These are phyloP conservation scores for Uloborus plumipes DNA, from an alignment of 2,888 invertebrate genomes.

Conservation along the genomic window DNA sequence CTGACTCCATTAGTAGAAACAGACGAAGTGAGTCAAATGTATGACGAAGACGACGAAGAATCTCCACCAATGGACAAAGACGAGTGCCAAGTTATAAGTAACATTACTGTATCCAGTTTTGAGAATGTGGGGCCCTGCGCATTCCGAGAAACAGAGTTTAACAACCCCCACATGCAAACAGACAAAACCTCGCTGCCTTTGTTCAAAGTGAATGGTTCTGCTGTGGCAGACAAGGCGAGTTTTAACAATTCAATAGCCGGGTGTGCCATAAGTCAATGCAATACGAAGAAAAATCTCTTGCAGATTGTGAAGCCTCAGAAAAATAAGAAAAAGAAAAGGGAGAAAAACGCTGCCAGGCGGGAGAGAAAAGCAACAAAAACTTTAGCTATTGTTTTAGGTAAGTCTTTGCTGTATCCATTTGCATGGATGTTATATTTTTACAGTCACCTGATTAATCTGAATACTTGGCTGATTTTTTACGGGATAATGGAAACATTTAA, in stretches of 20 bases:
- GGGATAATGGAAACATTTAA: too few relatives aligned
- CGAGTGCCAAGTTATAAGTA: constrained; percentile 61
- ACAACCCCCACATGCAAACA: too few relatives aligned
- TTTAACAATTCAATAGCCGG: not conserved
- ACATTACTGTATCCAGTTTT: constrained; percentile 24
- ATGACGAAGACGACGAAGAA: constrained; percentile 82
- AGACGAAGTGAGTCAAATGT: constrained; percentile 51
- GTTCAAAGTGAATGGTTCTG: constrained; percentile 46
- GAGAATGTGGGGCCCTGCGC: not conserved
- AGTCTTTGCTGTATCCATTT: too few relatives aligned
- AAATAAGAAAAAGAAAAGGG: constrained; percentile 95
- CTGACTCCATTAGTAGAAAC: constrained; percentile 42
- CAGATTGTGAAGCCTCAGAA: constrained; percentile 79
- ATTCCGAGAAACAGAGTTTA: constrained; percentile 2
- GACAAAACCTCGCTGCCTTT: not conserved
- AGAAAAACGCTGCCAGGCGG: constrained; percentile 92
- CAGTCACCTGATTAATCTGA: too few relatives aligned
- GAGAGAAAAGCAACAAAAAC: constrained; percentile 99
- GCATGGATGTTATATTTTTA: too few relatives aligned
- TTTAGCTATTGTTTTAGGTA: constrained; percentile 97
- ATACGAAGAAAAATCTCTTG: constrained; percentile 67
- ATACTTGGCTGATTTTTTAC: too few relatives aligned
- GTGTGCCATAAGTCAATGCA: not conserved
- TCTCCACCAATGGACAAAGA: constrained; percentile 76
- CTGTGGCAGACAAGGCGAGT: constrained; percentile 15